Conservation (phyloP, 37 sponge, comb jelly and placozoan species). For the Halisarca cf. caerulea region DNA sequence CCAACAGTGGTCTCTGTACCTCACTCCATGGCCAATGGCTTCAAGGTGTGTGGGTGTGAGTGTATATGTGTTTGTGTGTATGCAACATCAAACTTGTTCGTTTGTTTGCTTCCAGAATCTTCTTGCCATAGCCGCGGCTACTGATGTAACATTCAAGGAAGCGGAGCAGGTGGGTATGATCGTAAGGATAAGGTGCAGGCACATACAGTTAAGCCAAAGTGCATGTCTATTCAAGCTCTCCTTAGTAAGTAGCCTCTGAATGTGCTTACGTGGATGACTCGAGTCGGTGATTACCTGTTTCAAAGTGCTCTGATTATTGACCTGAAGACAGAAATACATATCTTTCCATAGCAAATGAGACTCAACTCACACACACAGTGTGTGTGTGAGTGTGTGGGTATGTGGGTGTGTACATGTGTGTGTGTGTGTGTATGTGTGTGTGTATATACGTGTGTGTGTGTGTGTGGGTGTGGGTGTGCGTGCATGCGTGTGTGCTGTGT, state of each 20-base stretch:
- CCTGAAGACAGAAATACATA: too few species aligned
- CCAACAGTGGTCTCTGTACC: conserved; percentile 93
- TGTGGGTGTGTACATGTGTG: not conserved
- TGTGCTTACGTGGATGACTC: too few species aligned
- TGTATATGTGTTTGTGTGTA: not conserved
- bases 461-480: not conserved
- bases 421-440: not conserved
- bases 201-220: too few species aligned
- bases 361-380: too few species aligned
- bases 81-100: not conserved
- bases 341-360: too few species aligned
- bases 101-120: conserved; percentile 84
- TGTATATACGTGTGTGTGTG: too few species aligned
- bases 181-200: too few species aligned
- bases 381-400: too few species aligned
- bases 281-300: conserved; percentile 2
- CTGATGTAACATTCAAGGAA: conserved; percentile 94
- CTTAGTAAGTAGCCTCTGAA: too few species aligned
- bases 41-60: conserved; percentile 68
- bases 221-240: too few species aligned
- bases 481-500: too few species aligned
- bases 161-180: conserved; percentile 90
- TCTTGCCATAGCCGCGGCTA: conserved; percentile 91
- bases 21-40: conserved; percentile 93
- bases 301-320: too few species aligned